Evolutionary conservation across 2,888 invertebrate species (phyloP).

Genomic region (Catocala fraxini): DNA sequence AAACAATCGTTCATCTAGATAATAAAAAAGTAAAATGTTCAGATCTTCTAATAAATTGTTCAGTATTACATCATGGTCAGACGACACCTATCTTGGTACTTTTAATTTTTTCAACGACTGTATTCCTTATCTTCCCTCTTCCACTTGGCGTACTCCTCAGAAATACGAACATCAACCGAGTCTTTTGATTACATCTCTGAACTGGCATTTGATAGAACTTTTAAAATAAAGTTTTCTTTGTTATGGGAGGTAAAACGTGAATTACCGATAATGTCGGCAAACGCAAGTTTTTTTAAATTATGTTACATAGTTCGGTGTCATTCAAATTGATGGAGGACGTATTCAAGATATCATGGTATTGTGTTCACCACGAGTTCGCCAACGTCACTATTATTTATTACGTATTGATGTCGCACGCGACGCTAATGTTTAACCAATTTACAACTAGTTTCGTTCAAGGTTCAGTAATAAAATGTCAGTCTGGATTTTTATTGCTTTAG

Average conservation of each 20-base stretch:
- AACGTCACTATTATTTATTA: slow-evolving; percentile 57
- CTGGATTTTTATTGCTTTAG: slow-evolving; percentile 38
- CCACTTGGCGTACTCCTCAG: slow-evolving; percentile 50
- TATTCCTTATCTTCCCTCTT: slow-evolving; percentile 46
- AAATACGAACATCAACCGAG: slow-evolving; percentile 42
- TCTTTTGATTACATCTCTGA: slow-evolving; percentile 46
- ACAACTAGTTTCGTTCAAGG: slow-evolving; percentile 56
- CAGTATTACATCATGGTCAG: slow-evolving; percentile 5
- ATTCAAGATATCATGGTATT: slow-evolving; percentile 24
- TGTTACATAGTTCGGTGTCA: slow-evolving; percentile 27
- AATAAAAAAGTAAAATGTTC: not conserved
- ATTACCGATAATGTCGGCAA: not conserved
- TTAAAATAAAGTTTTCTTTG: slow-evolving; percentile 31
- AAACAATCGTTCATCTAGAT: no score
- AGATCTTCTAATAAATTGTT: slow-evolving; percentile 9
- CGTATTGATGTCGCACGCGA: slow-evolving; percentile 63
- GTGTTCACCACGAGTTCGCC: slow-evolving; percentile 31
- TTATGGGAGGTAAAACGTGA: slow-evolving; percentile 19
- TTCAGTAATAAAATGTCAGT: slow-evolving; percentile 46
- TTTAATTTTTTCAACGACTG: slow-evolving; percentile 52
- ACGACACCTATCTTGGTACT: slow-evolving; percentile 26
- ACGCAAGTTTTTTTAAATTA: slow-evolving; percentile 21
- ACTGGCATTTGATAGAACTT: slow-evolving; percentile 36
- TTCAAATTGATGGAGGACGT: slow-evolving; percentile 34
- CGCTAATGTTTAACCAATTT: slow-evolving; percentile 63